phyloP scores from a whole-genome alignment of 2,888 invertebrate species.

The Drosophila mayaguana region DNA sequence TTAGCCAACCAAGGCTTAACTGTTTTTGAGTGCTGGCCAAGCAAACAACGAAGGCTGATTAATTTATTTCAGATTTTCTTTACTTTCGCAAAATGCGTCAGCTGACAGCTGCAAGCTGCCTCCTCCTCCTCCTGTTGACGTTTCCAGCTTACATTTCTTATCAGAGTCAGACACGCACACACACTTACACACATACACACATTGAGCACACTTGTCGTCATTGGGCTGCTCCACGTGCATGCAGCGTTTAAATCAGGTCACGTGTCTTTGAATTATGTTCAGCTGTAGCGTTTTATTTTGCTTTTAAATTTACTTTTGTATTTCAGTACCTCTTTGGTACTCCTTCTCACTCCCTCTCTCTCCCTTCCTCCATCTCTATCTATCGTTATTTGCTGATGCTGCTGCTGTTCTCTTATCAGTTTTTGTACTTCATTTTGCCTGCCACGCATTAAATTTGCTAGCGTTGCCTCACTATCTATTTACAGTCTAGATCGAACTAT shows the following conservation, averaged over 20 bases:
- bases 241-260: constrained; percentile 65
- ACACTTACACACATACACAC: background rate
- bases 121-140: background rate
- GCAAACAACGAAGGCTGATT: constrained; percentile 4
- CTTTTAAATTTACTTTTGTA: background rate
- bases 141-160: constrained; percentile 44
- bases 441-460: constrained; percentile 42
- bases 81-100: constrained; percentile 5
- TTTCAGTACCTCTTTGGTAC: background rate
- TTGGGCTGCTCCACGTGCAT: constrained; percentile 42
- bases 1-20: background rate
- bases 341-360: background rate
- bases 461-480: constrained; percentile 23
- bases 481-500: constrained; percentile 2
- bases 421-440: constrained; percentile 40
- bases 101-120: constrained; percentile 7
- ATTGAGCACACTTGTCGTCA: constrained; percentile 31
- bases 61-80: constrained; percentile 15
- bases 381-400: constrained; percentile 1
- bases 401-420: constrained; percentile 46
- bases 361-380: too few species aligned
- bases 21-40: background rate
- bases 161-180: constrained; percentile 21
- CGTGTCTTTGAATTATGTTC: constrained; percentile 61
- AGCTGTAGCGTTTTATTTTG: constrained; percentile 15